Evolutionary conservation across 2,888 invertebrate species (phyloP).

Genomic region (Thera obeliscata): DNA sequence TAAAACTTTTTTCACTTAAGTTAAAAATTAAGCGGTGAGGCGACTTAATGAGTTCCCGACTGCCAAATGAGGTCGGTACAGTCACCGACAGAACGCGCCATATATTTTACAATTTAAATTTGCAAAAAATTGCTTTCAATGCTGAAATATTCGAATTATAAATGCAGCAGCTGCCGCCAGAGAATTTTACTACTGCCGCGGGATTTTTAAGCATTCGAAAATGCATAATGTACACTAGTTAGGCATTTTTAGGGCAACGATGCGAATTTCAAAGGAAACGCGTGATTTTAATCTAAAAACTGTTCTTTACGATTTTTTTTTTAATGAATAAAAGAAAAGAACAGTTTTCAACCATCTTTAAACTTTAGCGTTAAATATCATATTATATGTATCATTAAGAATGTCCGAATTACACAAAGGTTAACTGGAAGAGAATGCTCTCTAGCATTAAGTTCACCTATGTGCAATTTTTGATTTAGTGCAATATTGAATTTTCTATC

Average conservation of each 20-base stretch:
- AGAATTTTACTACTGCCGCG: neutral
- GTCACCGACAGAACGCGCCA: conserved; percentile 13
- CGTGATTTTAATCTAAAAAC: too few relatives aligned
- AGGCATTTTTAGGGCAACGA: neutral
- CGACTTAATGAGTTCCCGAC: conserved; percentile 34
- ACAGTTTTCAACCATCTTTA: too few relatives aligned
- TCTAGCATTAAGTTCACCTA: too few relatives aligned
- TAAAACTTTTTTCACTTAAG: conserved; percentile 55
- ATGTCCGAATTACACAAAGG: too few relatives aligned
- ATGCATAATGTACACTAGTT: conserved; percentile 1
- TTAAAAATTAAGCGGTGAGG: conserved; percentile 64
- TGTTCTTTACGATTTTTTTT: too few relatives aligned
- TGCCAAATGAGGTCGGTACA: conserved; percentile 35
- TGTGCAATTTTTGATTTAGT: too few relatives aligned
- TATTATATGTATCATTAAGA: too few relatives aligned
- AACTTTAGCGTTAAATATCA: too few relatives aligned
- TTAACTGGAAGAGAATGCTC: too few relatives aligned
- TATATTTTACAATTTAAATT: conserved; percentile 23
- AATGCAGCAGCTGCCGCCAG: conserved; percentile 16
- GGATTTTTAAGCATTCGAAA: neutral
- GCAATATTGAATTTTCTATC: too few relatives aligned
- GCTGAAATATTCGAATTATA: conserved; percentile 13
- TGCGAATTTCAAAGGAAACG: neutral
- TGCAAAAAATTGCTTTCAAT: conserved; percentile 12
- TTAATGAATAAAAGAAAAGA: too few relatives aligned